Evolutionary conservation across 2,797 vertebrate species (phyloP).

Genomic region (Chromobotia macracanthus): DNA sequence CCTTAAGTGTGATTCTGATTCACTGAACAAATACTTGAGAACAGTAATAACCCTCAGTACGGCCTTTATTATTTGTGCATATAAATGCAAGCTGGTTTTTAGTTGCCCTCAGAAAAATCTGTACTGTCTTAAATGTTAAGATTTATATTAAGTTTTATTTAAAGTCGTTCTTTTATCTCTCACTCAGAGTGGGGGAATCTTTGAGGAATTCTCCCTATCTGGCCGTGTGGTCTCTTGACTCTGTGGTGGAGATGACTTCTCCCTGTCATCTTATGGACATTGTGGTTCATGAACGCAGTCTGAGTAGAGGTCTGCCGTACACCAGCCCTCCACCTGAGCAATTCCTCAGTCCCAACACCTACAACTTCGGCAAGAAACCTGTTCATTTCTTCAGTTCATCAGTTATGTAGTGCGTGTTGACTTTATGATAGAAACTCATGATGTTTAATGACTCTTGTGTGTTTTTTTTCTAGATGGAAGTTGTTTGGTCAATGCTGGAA

Average conservation of each 20-base stretch:
- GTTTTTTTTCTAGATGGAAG: slow-evolving; percentile 85
- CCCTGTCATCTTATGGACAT: slow-evolving; percentile 84
- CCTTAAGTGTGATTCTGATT: neutral
- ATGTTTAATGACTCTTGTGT: slow-evolving; percentile 3
- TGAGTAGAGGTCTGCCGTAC: slow-evolving; percentile 87
- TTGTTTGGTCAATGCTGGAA: slow-evolving; percentile 88
- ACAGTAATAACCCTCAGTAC: neutral
- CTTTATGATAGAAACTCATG: neutral
- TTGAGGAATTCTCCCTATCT: slow-evolving; percentile 91
- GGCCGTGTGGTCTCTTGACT: slow-evolving; percentile 92
- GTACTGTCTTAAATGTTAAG: too few species aligned
- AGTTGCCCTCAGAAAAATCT: too few species aligned
- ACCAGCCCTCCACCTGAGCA: slow-evolving; percentile 92
- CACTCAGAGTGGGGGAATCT: slow-evolving; percentile 86
- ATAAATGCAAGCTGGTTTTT: neutral
- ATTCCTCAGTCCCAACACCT: slow-evolving; percentile 91
- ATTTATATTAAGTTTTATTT: too few species aligned
- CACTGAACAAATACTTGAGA: neutral
- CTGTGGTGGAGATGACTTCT: slow-evolving; percentile 80
- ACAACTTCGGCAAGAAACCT: slow-evolving; percentile 87
- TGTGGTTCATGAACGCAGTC: slow-evolving; percentile 87
- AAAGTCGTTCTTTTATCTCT: neutral
- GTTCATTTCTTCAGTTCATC: neutral
- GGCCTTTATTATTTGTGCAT: too few species aligned
- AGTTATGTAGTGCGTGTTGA: neutral